These are phyloP conservation scores for Apus apus DNA, from an alignment of 2,113 vertebrate genomes.

Conservation along the genomic window DNA sequence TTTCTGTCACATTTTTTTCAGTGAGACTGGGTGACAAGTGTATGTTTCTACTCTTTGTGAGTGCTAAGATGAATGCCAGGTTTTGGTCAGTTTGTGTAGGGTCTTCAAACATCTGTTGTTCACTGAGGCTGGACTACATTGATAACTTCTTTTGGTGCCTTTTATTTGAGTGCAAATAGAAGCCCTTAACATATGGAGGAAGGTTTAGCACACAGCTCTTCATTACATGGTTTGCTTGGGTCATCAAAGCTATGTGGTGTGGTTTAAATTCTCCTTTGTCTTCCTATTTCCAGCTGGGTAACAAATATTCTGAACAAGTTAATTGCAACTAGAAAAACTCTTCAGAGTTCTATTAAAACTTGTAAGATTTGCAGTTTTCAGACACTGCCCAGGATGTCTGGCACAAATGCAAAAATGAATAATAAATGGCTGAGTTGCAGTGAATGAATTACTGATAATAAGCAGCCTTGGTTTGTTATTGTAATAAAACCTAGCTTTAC, in stretches of 20 bases:
- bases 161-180: neutral
- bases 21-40: neutral
- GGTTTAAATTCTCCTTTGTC: neutral
- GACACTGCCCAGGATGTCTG: neutral
- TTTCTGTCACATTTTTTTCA: neutral
- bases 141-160: neutral
- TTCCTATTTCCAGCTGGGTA: neutral
- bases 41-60: neutral
- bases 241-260: neutral
- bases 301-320: neutral
- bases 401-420: neutral
- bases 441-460: slow-evolving; percentile 8
- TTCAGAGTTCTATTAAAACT: neutral
- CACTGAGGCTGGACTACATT: neutral
- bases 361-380: neutral
- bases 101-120: neutral
- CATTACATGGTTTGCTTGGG: neutral
- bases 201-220: neutral
- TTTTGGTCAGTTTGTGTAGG: neutral
- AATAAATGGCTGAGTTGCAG: neutral
- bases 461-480: neutral
- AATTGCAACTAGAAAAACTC: neutral
- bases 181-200: neutral
- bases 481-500: neutral
- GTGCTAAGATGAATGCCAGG: neutral